Percentiles rank a stretch among this genome's conserved stretches.
Conservation (phyloP, 2,113 vertebrate genomes). For the Tamias sibiricus region DNA sequence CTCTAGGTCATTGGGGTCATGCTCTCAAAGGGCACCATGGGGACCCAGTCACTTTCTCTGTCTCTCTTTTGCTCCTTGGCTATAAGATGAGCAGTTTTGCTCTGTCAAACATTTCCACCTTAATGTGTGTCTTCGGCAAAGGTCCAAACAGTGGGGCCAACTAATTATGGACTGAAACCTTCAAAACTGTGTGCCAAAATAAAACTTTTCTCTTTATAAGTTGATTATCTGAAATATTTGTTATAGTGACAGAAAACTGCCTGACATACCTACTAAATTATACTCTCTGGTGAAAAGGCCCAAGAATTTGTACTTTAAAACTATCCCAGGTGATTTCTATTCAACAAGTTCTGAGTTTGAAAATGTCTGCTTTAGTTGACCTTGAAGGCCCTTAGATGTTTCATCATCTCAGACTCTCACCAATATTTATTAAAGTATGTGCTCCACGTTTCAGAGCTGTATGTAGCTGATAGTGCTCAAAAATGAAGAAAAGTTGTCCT, state of each 20-base stretch:
- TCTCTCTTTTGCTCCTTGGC: neutral
- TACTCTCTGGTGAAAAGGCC: neutral
- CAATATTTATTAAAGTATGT: neutral
- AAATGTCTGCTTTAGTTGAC: neutral
- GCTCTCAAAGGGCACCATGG: neutral
- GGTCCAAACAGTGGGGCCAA: neutral
- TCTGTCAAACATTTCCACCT: neutral
- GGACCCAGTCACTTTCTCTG: accelerated
- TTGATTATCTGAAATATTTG: neutral
- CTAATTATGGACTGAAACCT: neutral
- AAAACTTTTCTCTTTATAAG: neutral
- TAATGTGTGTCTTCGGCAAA: neutral
- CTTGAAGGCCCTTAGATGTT: neutral
- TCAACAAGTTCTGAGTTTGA: neutral
- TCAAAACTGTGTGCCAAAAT: neutral
- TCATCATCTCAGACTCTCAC: neutral
- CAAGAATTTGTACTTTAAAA: neutral
- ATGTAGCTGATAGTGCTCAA: neutral
- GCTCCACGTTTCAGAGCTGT: neutral
- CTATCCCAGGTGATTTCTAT: neutral
- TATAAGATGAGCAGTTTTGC: neutral
- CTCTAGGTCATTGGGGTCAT: neutral
- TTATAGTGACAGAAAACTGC: neutral
- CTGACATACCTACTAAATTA: neutral
- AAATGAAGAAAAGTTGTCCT: neutral